phyloP scores from a whole-genome alignment of 2,113 vertebrate species.

The Hypomesus transpacificus region DNA sequence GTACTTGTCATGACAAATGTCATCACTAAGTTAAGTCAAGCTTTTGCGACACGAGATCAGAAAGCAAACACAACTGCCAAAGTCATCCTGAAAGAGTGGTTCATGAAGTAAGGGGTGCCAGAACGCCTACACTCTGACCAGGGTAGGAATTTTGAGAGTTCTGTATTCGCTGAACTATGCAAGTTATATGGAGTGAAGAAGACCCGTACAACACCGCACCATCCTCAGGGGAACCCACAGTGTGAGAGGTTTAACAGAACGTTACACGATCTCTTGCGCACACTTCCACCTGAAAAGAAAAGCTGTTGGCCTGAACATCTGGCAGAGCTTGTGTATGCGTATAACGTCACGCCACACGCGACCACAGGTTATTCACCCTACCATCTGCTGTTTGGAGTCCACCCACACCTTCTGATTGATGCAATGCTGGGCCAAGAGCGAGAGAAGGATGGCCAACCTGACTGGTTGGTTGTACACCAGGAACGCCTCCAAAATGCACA shows the following conservation, averaged over 20 bases:
- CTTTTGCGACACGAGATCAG: constrained; percentile 13
- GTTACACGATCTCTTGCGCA: neutral
- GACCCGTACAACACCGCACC: neutral
- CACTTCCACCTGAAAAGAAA: constrained; percentile 5
- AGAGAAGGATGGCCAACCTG: neutral
- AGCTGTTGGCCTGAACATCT: neutral
- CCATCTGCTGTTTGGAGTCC: neutral
- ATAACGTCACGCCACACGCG: neutral
- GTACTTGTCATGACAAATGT: constrained; percentile 6
- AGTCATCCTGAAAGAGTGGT: constrained; percentile 10
- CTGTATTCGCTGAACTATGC: neutral
- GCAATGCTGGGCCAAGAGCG: neutral
- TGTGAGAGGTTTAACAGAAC: constrained; percentile 2
- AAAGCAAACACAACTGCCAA: constrained; percentile 15
- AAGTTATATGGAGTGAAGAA: constrained; percentile 24
- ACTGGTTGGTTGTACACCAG: constrained; percentile 13
- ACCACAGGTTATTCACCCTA: constrained; percentile 5
- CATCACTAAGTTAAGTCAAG: constrained; percentile 15
- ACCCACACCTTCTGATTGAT: constrained; percentile 4
- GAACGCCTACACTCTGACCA: constrained; percentile 12
- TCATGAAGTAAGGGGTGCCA: constrained; percentile 16
- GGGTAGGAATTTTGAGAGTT: neutral
- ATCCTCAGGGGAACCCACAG: constrained; percentile 1
- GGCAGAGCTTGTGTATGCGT: constrained; percentile 5
- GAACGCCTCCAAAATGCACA: constrained; percentile 8